phyloP scores from a whole-genome alignment of 2,113 vertebrate genomes.

The Crotalus helleri region DNA sequence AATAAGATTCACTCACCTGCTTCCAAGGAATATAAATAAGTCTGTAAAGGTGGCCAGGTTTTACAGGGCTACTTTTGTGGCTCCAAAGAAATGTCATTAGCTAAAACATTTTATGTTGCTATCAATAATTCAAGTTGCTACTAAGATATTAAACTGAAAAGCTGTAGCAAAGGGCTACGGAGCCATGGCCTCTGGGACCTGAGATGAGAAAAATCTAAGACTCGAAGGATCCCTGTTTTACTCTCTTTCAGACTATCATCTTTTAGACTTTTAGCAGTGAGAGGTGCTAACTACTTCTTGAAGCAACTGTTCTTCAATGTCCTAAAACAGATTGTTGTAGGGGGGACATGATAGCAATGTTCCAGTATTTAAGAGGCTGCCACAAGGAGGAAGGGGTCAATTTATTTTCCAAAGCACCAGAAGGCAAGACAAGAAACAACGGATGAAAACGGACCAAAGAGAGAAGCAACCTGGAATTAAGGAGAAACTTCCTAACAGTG shows the following conservation, averaged over 20 bases:
- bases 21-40: constrained; percentile 14
- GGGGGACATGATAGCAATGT: too few species aligned
- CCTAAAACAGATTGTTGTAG: background rate
- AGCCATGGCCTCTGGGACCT: background rate
- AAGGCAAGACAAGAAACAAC: too few species aligned
- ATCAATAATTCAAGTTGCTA: constrained; percentile 25
- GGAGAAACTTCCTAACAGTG: too few species aligned
- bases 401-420: too few species aligned
- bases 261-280: background rate
- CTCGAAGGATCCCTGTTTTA: background rate
- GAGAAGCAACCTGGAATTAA: too few species aligned
- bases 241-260: too few species aligned
- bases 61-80: constrained; percentile 15
- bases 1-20: background rate
- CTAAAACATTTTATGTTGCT: constrained; percentile 25
- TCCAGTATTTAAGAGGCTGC: too few species aligned
- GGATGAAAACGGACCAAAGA: too few species aligned
- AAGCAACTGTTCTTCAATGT: background rate
- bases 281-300: background rate
- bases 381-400: too few species aligned
- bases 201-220: background rate
- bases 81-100: constrained; percentile 7
- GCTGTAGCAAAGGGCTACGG: background rate
- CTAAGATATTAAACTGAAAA: constrained; percentile 8
- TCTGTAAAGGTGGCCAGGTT: constrained; percentile 26